Conservation (phyloP, 2,797 vertebrate genomes). For the Heteromormyrus szaboi region DNA sequence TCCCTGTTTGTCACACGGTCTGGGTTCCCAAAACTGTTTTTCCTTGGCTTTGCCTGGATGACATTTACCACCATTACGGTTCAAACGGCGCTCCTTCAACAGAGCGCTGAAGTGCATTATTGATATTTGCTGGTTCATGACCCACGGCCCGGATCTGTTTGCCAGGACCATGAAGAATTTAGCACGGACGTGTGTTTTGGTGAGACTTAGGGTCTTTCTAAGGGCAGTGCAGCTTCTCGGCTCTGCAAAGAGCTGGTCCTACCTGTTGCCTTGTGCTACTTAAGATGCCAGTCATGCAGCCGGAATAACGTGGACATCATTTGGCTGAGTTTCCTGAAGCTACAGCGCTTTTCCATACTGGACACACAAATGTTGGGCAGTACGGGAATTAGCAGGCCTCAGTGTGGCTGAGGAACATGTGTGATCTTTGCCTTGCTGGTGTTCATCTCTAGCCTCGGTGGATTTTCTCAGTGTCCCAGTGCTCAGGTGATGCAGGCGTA, state of each 20-base stretch:
- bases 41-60: background rate
- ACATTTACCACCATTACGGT: conserved; percentile 43
- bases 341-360: background rate
- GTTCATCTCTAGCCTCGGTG: background rate
- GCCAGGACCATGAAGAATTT: background rate
- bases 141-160: conserved; percentile 26
- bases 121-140: conserved; percentile 29
- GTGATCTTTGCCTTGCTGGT: background rate
- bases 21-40: background rate
- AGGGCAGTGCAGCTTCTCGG: background rate
- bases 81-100: conserved; percentile 50
- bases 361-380: background rate
- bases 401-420: background rate
- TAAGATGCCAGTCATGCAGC: background rate
- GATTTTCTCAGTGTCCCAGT: background rate
- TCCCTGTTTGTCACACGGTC: background rate
- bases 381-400: background rate
- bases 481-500: background rate
- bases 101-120: conserved; percentile 46
- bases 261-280: background rate
- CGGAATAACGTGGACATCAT: background rate
- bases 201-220: background rate
- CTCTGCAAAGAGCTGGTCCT: background rate
- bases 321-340: background rate
- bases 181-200: background rate